Evolutionary conservation across 2,888 invertebrate species (phyloP), one percentile per base, ranked within the genome.

Genomic region (Parnassius orleans): DNA sequence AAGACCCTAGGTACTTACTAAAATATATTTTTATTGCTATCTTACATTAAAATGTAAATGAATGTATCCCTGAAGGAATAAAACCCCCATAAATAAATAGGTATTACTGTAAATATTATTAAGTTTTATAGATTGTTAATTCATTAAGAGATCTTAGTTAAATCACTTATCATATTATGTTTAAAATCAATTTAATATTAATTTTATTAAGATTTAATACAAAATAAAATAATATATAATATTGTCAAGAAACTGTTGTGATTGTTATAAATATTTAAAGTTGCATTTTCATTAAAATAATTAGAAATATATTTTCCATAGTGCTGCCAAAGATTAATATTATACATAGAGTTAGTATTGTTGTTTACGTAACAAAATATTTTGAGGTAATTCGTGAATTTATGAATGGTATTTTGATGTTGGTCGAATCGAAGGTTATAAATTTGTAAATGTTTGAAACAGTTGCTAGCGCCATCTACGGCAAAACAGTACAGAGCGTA

Each of bases 251-350:
- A 81, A 86, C 80, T 87, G 90, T 90, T 91, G 90, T 91, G 90
- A 90, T 90, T 88, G 88, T 90, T 90, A 88, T 80, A 68, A 73
- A 84, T 87, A 87, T 85, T 84, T 83, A 77, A 90, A 87, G 85
- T 90, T 89, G 89, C 88, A 89, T 90, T 90, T 89, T 89, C 86
- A 88, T 86, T 86, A 83, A 82, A 81, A 86, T 87, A 87, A 80
- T 77, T 81, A 90, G 90, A 88, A 83, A 73, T 89, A 91, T 92
- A 92, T 92, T 92, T 92, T 92, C 90, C 87, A 91, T 92, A 92
- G 92, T 78, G 92, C 92, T 92, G 92, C 92, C 92, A 92, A 92
- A 92, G 82, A 86, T 86, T 83, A 84, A 83, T 81, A 79, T 83
- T 86, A 84, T 84, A 82, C 77, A 80, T 90, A 90, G 88, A 78